Percentiles rank a stretch among this genome's conserved stretches.
Conservation (phyloP, 2,888 invertebrate species). For the Pinctada fucata region DNA sequence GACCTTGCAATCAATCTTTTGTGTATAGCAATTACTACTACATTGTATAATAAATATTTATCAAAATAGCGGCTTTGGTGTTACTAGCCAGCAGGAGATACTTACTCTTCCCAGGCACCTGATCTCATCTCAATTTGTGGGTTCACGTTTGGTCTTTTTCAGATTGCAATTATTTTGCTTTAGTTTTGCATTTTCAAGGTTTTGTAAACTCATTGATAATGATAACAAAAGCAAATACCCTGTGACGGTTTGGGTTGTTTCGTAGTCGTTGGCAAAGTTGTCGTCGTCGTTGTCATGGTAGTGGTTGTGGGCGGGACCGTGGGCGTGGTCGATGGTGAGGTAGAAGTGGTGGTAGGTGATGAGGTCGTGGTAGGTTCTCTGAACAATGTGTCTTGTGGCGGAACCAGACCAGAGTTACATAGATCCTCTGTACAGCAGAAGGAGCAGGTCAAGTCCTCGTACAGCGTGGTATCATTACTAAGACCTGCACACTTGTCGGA, state of each 20-base stretch:
- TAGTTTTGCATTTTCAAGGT: too few relatives aligned
- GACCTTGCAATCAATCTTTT: too few relatives aligned
- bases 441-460: conserved; percentile 9
- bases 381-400: not conserved
- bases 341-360: conserved; percentile 3
- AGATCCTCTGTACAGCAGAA: conserved; percentile 22
- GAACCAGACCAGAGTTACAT: not conserved
- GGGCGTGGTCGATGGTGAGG: not conserved
- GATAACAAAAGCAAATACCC: not conserved
- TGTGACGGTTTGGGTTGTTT: not conserved
- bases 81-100: too few relatives aligned
- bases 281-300: not conserved
- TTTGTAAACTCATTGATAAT: too few relatives aligned
- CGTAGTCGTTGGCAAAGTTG: not conserved
- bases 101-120: too few relatives aligned
- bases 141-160: too few relatives aligned
- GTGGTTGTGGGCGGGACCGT: not conserved
- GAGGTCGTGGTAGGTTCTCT: not conserved
- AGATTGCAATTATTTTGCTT: too few relatives aligned
- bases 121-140: too few relatives aligned
- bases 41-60: too few relatives aligned
- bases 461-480: not conserved
- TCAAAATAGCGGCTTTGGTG: too few relatives aligned
- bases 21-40: too few relatives aligned
- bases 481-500: not conserved